Base-by-base conservation (phyloP, 1,140 invertebrate species). In the Phocides pigmalion region DNA sequence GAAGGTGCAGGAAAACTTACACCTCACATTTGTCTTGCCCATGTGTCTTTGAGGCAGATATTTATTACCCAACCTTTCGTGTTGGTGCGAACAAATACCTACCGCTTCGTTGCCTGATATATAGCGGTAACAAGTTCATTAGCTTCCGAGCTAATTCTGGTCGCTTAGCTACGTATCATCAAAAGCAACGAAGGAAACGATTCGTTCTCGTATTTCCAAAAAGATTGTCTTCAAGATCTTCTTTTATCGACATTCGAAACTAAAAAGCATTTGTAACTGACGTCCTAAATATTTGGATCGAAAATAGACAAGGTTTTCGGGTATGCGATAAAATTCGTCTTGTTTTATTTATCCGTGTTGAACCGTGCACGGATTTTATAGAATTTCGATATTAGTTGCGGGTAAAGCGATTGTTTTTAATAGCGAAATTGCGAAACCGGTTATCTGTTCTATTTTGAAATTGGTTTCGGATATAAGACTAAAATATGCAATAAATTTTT, bases 101-200 rank as follows among this genome's bases (percentile, higher is more conserved):
- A 56, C 53, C 61, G 61, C 59, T 46, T 51, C 62, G 32, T 32
- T 32, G 16, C 54, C 59, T 82, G 76, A 84, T 78, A 70, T 84
- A 81, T 65, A 62, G 44, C 54, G 25, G 65, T 67, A 64, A 81
- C 76, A 79, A 77, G 72, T 84, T 84, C 74, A 84, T 86, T 88
- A 86, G 77, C 69, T 68, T 35, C 51, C 17, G 14, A 65, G 72
- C 73, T 83, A 82, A 86, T 82, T 85, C 74, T 69, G 62, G 64
- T 65, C 16, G 56, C 63, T 20, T 66, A 54, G 58, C 54, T 32
- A 39, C 35, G 35, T 14, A 66, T 53, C 49, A 67, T 70, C 61
- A 68, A 74, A 72, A 17, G 37, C 15, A 62, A 63, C 68, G 64
- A 68, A 73, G 79, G 76, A 82, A 81, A 66, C 66, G 68, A 68